A percentile compares a stretch with the other conserved stretches of the same genome.
Evolutionary conservation across 2,113 vertebrate species (phyloP).

Genomic region (Prolemur simus): DNA sequence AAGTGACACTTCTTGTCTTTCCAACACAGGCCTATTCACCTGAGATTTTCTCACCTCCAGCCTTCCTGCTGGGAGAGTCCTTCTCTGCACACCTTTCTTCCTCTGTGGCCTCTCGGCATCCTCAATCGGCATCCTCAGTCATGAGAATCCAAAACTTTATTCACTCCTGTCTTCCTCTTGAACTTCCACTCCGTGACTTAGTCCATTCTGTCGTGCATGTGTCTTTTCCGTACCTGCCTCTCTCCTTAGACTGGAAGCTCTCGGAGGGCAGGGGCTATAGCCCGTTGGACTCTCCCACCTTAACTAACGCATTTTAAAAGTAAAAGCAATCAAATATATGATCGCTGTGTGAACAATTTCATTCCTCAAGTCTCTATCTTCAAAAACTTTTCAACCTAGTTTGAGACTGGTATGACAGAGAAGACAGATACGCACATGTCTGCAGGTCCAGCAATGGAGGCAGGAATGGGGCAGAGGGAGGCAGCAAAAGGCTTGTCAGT

Average conservation of each 20-base stretch:
- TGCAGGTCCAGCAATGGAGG: rapidly evolving
- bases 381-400: neutral
- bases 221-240: too few species aligned
- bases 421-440: neutral
- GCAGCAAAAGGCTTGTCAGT: rapidly evolving
- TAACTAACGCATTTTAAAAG: neutral
- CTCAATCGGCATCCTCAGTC: rapidly evolving
- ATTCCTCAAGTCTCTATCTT: neutral
- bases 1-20: neutral
- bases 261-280: neutral
- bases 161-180: neutral
- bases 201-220: too few species aligned
- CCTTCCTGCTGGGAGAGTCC: neutral
- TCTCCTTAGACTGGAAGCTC: neutral
- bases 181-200: rapidly evolving
- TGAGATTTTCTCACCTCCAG: neutral
- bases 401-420: neutral
- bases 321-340: neutral
- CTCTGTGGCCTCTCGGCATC: neutral
- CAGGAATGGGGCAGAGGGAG: rapidly evolving
- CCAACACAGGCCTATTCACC: neutral
- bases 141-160: neutral
- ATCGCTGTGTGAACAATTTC: neutral
- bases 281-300: neutral
- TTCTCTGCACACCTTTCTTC: too few species aligned